Evolutionary conservation across 2,797 vertebrate genomes (phyloP), one percentile per base, ranked within the genome.

Genomic region (Parotocinclus haroldoi): DNA sequence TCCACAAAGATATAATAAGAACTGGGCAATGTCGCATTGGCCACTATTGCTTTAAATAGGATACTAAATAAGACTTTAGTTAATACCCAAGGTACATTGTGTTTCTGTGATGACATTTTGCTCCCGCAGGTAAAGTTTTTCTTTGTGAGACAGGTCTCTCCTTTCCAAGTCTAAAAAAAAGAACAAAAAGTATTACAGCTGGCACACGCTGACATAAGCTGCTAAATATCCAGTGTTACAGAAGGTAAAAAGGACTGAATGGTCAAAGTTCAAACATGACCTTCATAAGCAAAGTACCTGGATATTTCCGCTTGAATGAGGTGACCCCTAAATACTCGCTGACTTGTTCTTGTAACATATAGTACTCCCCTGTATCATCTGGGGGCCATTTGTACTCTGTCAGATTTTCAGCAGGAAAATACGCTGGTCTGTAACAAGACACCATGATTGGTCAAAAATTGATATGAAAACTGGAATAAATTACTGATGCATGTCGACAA

Each of bases 301-400:
- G 97, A 76, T 99, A 99, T 80, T 99, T 99, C 66, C 97, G 91
- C 69, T 99, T 99, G 81, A 99, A 99, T 39, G 97, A 99, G 1
- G 97, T 99, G 74, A 99, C 95, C 61, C 95, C 96, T 81, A 99
- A 84, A 81, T 99, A 99, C 87, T 99, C 96, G 82, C 97, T 99
- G 86, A 99, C 96, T 91, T 99, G 97, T 18, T 99, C 96, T 75
- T 99, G 97, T 71, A 99, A 87, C 97, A 99, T 99, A 58, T 96
- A 99, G 76, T 98, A 99, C 57, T 99, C 97, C 73, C 96, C 97
- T 0, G 92, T 92, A 78, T 99, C 97, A 81, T 99, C 97, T 0
- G 96, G 85, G 0, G 97, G 97, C 96, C 97, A 99, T 74, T 98
- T 99, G 82, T 99, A 99, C 75, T 99, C 96, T 45, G 96, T 96